Evolutionary conservation across 1,140 invertebrate genomes (phyloP).

Genomic region (Hylyphantes graminicola): DNA sequence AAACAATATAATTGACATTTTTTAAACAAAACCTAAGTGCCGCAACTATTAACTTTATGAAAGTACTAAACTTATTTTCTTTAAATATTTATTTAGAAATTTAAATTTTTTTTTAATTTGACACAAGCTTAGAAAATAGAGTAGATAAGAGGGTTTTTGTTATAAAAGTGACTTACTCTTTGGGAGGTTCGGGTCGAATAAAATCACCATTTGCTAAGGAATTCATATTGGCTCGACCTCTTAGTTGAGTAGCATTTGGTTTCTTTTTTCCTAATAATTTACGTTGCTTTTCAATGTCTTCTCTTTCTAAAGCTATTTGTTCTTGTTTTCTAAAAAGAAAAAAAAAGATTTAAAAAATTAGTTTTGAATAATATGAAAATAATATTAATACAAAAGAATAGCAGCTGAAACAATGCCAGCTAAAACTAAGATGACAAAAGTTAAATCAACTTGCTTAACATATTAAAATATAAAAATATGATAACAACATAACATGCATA

Average conservation of each 20-base stretch:
- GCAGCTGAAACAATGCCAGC: neutral
- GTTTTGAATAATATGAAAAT: neutral
- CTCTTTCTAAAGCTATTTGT: conserved; percentile 94
- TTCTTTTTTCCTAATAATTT: conserved; percentile 94
- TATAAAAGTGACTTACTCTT: conserved; percentile 39
- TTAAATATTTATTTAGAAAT: too few species aligned
- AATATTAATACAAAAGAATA: neutral
- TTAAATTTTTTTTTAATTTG: too few species aligned
- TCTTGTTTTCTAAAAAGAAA: conserved; percentile 81
- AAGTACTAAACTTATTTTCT: too few species aligned
- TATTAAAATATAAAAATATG: neutral
- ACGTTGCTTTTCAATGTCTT: conserved; percentile 97
- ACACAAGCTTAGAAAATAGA: too few species aligned
- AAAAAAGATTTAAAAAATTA: neutral
- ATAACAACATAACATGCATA: neutral
- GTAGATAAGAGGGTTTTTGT: too few species aligned
- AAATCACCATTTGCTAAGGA: conserved; percentile 59
- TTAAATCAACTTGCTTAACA: neutral
- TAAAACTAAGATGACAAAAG: neutral
- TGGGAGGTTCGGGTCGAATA: conserved; percentile 55
- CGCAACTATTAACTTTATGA: too few species aligned
- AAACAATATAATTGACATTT: too few species aligned
- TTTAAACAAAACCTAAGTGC: too few species aligned
- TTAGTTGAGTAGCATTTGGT: conserved; percentile 70
- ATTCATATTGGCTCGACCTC: conserved; percentile 58